These are phyloP conservation scores for Tridacna gigas DNA, from an alignment of 2,888 invertebrate genomes.

Conservation along the genomic window DNA sequence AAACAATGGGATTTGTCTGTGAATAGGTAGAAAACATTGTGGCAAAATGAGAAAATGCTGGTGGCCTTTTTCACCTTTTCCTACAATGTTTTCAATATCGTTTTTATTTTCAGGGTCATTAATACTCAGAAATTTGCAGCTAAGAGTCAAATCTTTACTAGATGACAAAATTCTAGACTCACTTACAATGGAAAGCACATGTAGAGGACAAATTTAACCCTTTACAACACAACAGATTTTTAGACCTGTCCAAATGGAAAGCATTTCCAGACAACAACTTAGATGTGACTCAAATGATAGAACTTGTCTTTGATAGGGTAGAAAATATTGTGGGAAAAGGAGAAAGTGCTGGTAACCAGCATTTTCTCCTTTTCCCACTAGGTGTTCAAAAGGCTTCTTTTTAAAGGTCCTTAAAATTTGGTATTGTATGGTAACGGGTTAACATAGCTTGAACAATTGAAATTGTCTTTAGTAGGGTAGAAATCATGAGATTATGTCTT, in stretches of 20 bases:
- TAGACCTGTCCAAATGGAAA: background rate
- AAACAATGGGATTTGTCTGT: no score
- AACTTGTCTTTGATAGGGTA: background rate
- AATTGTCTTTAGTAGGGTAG: no score
- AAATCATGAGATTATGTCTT: no score
- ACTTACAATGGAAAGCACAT: no score
- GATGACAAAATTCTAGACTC: no score
- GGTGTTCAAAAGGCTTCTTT: background rate
- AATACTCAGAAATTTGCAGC: no score
- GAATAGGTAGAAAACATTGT: background rate
- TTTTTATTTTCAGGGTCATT: no score
- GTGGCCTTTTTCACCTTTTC: background rate
- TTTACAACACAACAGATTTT: background rate
- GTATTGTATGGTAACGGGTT: no score
- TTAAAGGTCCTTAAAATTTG: background rate
- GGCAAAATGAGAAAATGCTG: background rate
- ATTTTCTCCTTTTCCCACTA: constrained; percentile 1
- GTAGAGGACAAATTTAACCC: background rate
- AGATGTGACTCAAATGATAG: background rate
- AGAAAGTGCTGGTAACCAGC: background rate
- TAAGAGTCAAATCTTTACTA: no score
- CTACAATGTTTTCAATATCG: background rate
- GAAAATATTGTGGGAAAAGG: background rate
- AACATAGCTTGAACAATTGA: no score
- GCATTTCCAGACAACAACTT: background rate